Evolutionary conservation across 2,888 invertebrate species (phyloP).

Genomic region (Nemurella pictetii): DNA sequence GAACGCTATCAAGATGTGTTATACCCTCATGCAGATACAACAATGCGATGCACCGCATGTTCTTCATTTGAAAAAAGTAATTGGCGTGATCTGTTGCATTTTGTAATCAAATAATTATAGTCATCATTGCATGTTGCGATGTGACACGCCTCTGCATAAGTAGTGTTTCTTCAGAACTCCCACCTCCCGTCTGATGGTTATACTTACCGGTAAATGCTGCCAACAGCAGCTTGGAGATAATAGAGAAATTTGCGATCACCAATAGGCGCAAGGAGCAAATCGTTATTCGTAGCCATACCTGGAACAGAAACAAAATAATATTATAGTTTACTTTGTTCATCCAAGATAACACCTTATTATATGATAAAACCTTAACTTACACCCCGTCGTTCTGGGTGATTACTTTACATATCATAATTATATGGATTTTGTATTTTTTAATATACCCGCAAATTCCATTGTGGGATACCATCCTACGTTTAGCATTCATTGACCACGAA

Average conservation of each 20-base stretch:
- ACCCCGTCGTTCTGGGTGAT: background rate
- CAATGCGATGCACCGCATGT: background rate
- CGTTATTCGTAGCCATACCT: background rate
- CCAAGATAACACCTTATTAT: background rate
- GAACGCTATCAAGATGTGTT: background rate
- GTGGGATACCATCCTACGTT: background rate
- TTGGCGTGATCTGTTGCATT: background rate
- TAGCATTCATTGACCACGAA: background rate
- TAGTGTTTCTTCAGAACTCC: background rate
- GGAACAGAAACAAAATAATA: background rate
- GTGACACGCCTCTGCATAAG: background rate
- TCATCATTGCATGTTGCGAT: background rate
- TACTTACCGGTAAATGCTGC: background rate
- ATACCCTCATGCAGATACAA: background rate
- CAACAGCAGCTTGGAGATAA: background rate
- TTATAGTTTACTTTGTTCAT: background rate
- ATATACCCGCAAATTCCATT: background rate
- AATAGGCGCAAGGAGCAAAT: background rate
- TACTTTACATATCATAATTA: background rate
- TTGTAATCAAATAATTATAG: background rate
- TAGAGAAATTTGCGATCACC: background rate
- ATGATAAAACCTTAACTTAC: too few species aligned
- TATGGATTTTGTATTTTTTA: background rate
- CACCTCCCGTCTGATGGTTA: background rate
- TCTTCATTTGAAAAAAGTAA: background rate